Evolutionary conservation across 2,888 invertebrate species (phyloP).

Genomic region (Oscheius sp.): DNA sequence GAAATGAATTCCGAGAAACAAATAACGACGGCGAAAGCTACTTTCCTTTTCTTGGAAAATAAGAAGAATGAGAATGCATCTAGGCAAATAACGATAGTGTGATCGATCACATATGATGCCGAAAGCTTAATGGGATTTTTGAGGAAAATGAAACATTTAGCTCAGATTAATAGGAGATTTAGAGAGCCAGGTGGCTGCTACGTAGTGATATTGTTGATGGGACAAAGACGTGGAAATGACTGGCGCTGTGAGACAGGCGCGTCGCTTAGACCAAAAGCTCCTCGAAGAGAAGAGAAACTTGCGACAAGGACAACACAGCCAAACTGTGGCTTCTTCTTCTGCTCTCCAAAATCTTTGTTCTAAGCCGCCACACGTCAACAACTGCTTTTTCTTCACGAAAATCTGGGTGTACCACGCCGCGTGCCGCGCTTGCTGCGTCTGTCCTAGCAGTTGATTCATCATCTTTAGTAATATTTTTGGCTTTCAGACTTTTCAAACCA

Average conservation of each 20-base stretch:
- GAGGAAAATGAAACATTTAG: background rate
- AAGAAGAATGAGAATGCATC: too few species aligned
- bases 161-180: background rate
- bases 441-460: too few species aligned
- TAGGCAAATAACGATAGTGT: too few species aligned
- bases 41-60: too few species aligned
- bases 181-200: constrained; percentile 13
- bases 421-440: constrained; percentile 4
- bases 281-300: background rate
- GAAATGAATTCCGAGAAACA: background rate
- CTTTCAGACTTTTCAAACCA: too few species aligned
- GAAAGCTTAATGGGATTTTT: background rate
- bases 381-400: background rate
- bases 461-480: too few species aligned
- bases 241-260: constrained; percentile 21
- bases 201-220: constrained; percentile 27
- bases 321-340: background rate
- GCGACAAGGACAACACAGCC: background rate
- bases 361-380: constrained; percentile 17
- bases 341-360: constrained; percentile 10
- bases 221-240: constrained; percentile 27
- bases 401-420: background rate
- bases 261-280: background rate
- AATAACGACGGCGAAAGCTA: background rate
- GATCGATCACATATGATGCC: background rate